Evolutionary conservation across 2,113 vertebrate genomes (phyloP), one percentile per base, ranked within the genome.

Genomic region (Dendrocopos noguchii): DNA sequence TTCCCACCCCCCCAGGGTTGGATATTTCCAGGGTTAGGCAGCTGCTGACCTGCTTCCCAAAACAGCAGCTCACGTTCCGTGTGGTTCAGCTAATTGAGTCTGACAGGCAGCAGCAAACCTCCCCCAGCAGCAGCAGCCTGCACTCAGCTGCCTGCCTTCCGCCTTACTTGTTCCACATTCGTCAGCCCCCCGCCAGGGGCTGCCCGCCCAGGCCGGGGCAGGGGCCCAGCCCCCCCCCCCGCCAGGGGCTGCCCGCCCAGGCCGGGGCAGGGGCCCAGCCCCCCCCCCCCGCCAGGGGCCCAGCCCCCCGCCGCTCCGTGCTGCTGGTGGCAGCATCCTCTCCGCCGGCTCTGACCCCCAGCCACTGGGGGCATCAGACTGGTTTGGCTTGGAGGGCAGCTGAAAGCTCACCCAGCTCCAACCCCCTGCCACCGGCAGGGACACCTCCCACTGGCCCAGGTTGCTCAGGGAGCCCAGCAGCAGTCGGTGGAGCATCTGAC

Each of bases 31-130:
- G 80, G 93, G 94, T 96, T 95, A 96, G 85, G 57, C 93, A 94
- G 95, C 94, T 91, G 90, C 94, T 94, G 94, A 96, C 95, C 95
- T 94, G 94, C 88, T 95, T 95, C 95, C 95, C 93, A 52, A 95
- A 94, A 22, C 85, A 92, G 93, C 91, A 83, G 46, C 89, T 93
- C 93, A 85, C 82, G 21, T 88, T 84, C 18, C 39, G 8, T 88
- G 94, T 10, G 91, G 95, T 90, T 67, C 70, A 18, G 87, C 33
- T 94, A 93, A 96, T 94, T 94, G 89, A 42, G 15, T 55, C 68
- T 87, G 91, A 92, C 91, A 85, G 84, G 19, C 88, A 56, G 85
- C 53, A 61, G 61, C 85, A 88, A 66, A 82, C 39, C 82, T 88
- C 82, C 61, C 93, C 73, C 85, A 72, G 81, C 87, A 88, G 60